Conservation (phyloP, 2,113 vertebrate species). For the Onychostoma macrolepis region DNA sequence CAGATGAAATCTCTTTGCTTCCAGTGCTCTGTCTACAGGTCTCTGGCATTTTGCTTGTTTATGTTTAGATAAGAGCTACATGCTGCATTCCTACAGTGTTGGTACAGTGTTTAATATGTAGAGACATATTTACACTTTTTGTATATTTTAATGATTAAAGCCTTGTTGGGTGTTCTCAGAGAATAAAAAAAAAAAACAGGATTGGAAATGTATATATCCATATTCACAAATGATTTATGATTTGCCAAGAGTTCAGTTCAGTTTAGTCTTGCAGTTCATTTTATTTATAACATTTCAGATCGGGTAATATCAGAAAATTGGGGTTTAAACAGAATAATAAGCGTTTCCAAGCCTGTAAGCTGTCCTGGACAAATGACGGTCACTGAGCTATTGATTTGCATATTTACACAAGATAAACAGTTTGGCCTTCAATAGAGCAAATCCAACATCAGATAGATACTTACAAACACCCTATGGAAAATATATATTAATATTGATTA, state of each 20-base stretch:
- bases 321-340: neutral
- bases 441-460: neutral
- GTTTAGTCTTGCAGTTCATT: neutral
- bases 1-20: conserved; percentile 5
- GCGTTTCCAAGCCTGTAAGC: neutral
- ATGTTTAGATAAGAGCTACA: conserved; percentile 3
- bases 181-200: neutral
- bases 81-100: neutral
- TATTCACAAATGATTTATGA: neutral
- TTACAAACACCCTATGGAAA: neutral
- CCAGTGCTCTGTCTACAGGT: conserved; percentile 14
- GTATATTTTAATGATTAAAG: conserved; percentile 10
- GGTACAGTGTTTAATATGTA: conserved; percentile 30
- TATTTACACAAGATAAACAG: conserved; percentile 2
- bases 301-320: neutral
- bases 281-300: neutral
- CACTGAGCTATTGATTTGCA: conserved; percentile 9
- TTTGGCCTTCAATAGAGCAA: neutral
- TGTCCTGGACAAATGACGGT: conserved; percentile 6
- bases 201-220: neutral
- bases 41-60: conserved; percentile 27
- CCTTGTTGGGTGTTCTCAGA: neutral
- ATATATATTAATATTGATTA: neutral
- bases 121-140: conserved; percentile 49
- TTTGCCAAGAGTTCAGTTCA: neutral